phyloP scores from a whole-genome alignment of 1,140 invertebrate genomes.

The Cylas formicarius region DNA sequence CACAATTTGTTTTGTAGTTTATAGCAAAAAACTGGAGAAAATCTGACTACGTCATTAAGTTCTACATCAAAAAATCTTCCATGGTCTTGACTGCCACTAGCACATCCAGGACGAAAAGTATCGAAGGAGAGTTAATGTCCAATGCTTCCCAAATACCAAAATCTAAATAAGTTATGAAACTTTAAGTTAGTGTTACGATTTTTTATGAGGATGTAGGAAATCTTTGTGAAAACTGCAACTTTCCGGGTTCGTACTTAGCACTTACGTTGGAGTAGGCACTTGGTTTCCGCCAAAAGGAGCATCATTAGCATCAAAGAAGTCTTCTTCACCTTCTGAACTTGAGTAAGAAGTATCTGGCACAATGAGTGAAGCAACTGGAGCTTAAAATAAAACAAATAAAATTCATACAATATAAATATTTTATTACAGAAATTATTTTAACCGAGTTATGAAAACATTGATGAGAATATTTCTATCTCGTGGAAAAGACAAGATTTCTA shows the following conservation, averaged over 20 bases:
- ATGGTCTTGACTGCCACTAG: too few relatives aligned
- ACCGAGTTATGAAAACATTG: background rate
- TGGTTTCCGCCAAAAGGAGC: conserved; percentile 51
- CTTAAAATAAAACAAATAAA: conserved; percentile 31
- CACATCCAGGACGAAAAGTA: too few relatives aligned
- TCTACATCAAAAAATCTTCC: too few relatives aligned
- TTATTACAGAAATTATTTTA: conserved; percentile 6
- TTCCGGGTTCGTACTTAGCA: too few relatives aligned
- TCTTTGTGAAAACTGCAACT: conserved; percentile 11
- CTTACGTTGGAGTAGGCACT: conserved; percentile 44
- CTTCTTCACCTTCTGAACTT: conserved; percentile 93
- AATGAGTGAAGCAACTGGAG: conserved; percentile 47
- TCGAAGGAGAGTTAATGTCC: too few relatives aligned
- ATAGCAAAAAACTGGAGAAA: too few relatives aligned
- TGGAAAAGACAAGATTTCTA: background rate
- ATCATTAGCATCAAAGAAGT: conserved; percentile 92
- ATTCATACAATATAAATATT: background rate
- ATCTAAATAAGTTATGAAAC: too few relatives aligned
- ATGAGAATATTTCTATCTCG: background rate
- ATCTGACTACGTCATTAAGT: too few relatives aligned
- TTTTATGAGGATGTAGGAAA: background rate
- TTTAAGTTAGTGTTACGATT: too few relatives aligned
- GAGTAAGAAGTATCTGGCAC: conserved; percentile 91
- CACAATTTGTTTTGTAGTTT: too few relatives aligned
- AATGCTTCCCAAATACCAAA: too few relatives aligned